These are phyloP conservation scores for Drosophila lutescens DNA, from an alignment of 2,888 invertebrate species.

Conservation along the genomic window DNA sequence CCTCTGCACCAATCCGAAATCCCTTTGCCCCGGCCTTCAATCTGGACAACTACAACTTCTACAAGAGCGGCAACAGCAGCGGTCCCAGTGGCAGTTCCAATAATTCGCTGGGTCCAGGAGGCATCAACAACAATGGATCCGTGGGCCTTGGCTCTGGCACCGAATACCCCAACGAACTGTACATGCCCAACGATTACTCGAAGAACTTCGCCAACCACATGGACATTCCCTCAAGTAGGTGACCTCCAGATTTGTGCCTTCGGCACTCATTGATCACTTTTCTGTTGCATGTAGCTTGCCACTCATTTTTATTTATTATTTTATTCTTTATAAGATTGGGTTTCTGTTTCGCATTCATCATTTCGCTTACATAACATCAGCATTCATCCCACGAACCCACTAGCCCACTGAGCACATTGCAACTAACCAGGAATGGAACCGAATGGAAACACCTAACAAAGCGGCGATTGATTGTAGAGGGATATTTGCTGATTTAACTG, in stretches of 20 bases:
- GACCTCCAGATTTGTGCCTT: neutral
- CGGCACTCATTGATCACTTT: constrained; percentile 27
- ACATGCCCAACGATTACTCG: constrained; percentile 82
- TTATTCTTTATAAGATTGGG: constrained; percentile 22
- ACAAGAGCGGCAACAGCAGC: constrained; percentile 67
- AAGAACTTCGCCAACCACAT: constrained; percentile 84
- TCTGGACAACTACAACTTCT: constrained; percentile 81
- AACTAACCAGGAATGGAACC: constrained; percentile 11
- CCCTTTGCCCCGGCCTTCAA: constrained; percentile 76
- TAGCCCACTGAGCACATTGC: constrained; percentile 16
- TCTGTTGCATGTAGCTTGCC: constrained; percentile 60
- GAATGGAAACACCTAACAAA: constrained; percentile 13
- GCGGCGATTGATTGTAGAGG: constrained; percentile 28
- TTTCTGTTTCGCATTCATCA: constrained; percentile 28
- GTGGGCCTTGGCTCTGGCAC: constrained; percentile 53
- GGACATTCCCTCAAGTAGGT: constrained; percentile 85
- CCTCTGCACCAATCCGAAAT: constrained; percentile 71
- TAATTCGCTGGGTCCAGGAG: constrained; percentile 35
- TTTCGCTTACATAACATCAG: constrained; percentile 7
- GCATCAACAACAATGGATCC: constrained; percentile 34
- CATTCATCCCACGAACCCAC: constrained; percentile 26
- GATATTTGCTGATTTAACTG: constrained; percentile 33
- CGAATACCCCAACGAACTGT: constrained; percentile 84
- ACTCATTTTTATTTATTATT: constrained; percentile 17
- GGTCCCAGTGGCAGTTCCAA: constrained; percentile 50